Evolutionary conservation across 2,113 vertebrate genomes (phyloP).

Genomic region (Ascaphus truei): DNA sequence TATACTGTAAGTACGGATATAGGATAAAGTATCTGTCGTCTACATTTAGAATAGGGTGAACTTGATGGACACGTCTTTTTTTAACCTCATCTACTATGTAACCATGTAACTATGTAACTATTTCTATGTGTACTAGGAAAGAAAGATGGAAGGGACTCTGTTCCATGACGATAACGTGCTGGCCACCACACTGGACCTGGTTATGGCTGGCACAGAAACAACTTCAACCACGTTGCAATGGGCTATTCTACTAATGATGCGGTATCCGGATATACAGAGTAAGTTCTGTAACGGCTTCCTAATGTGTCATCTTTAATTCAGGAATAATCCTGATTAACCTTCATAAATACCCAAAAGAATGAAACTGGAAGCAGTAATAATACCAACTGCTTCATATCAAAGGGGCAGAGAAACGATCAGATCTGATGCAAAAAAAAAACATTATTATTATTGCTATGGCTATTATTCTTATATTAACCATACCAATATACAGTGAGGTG

Average conservation of each 20-base stretch:
- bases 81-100: too few species aligned
- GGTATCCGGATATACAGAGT: constrained; percentile 77
- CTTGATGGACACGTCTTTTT: too few species aligned
- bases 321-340: too few species aligned
- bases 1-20: too few species aligned
- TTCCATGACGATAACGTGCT: constrained; percentile 73
- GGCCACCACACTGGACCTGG: constrained; percentile 79
- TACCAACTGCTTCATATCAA: not conserved
- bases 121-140: constrained; percentile 48
- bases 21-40: too few species aligned
- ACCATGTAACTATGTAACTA: too few species aligned
- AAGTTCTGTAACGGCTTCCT: constrained; percentile 22
- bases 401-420: not conserved
- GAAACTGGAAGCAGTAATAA: too few species aligned
- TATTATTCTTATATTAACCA: too few species aligned
- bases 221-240: constrained; percentile 83
- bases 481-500: too few species aligned
- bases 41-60: too few species aligned
- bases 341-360: too few species aligned
- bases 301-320: not conserved
- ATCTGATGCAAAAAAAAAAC: not conserved
- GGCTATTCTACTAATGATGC: constrained; percentile 79
- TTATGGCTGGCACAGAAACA: constrained; percentile 88
- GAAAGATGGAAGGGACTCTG: constrained; percentile 45
- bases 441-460: too few species aligned